These are phyloP conservation scores for Smutsia gigantea DNA, from an alignment of 2,797 vertebrate species.

Conservation along the genomic window DNA sequence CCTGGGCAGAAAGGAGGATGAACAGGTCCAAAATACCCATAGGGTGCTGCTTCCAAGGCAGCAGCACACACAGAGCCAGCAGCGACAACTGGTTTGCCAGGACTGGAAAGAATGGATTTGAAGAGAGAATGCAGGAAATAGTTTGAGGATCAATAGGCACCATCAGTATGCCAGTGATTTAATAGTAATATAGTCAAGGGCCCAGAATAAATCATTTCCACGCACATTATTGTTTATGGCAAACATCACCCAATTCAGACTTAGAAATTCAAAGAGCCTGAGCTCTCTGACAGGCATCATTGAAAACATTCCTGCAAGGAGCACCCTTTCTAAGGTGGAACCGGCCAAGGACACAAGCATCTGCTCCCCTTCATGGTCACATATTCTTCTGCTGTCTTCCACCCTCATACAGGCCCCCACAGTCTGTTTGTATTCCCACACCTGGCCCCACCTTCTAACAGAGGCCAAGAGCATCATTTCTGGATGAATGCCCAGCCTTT, in stretches of 20 bases:
- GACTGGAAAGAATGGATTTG: constrained; percentile 28
- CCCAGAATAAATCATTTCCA: constrained; percentile 67
- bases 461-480: constrained; percentile 79
- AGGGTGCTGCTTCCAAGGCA: constrained; percentile 20
- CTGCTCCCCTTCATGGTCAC: constrained; percentile 52
- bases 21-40: constrained; percentile 17
- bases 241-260: constrained; percentile 69
- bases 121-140: constrained; percentile 37
- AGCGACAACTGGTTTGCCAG: constrained; percentile 32
- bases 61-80: neutral
- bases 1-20: constrained; percentile 46
- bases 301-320: constrained; percentile 72
- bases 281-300: constrained; percentile 66
- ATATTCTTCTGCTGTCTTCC: constrained; percentile 50
- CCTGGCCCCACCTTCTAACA: constrained; percentile 74
- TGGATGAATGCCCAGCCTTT: constrained; percentile 77
- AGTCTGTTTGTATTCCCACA: constrained; percentile 78
- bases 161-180: constrained; percentile 49
- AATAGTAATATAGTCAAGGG: constrained; percentile 34
- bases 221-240: constrained; percentile 64
- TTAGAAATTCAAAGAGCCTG: constrained; percentile 69
- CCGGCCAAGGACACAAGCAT: constrained; percentile 64
- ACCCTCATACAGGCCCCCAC: constrained; percentile 27
- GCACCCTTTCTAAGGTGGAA: constrained; percentile 63
- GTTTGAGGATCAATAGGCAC: constrained; percentile 50